Conservation (phyloP, 2,113 vertebrate species). For the Phainopepla nitens region DNA sequence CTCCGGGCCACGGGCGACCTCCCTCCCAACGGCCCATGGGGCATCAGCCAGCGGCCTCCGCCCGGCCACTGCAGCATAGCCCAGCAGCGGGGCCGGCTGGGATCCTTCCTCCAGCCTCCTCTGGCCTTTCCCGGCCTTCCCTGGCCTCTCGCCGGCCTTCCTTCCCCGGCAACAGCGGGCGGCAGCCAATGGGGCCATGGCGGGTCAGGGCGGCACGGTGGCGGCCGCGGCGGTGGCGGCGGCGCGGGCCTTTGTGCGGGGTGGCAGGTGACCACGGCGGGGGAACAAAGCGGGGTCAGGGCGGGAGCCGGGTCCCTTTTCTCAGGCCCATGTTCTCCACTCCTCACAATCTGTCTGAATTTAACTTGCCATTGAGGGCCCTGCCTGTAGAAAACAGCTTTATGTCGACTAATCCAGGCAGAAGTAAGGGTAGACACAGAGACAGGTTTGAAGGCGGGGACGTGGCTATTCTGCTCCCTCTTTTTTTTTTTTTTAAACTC, state of each 20-base stretch:
- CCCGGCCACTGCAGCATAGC: background rate
- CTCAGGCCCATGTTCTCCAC: conserved; percentile 77
- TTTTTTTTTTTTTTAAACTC: background rate
- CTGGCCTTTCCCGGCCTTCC: background rate
- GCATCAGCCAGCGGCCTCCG: background rate
- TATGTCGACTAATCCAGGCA: conserved; percentile 79
- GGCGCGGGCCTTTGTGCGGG: conserved; percentile 62
- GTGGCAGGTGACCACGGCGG: conserved; percentile 82
- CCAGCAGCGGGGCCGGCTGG: background rate
- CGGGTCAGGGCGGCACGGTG: conserved; percentile 41
- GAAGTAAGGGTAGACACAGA: conserved; percentile 73
- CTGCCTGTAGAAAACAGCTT: conserved; percentile 77
- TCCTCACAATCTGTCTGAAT: conserved; percentile 82
- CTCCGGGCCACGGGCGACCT: fast-evolving
- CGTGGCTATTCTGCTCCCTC: conserved; percentile 34
- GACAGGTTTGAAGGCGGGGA: conserved; percentile 68
- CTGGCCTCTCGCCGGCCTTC: background rate
- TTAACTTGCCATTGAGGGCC: conserved; percentile 74
- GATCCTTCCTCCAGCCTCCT: background rate
- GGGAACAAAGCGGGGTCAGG: conserved; percentile 81
- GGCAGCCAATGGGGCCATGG: conserved; percentile 66
- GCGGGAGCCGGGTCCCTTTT: conserved; percentile 75
- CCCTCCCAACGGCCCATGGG: fast-evolving
- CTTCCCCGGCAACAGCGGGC: conserved; percentile 61
- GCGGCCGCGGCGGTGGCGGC: background rate